Base-by-base conservation (phyloP, 35 echinoderm and acorn worm species). In the Lytechinus pictus region DNA sequence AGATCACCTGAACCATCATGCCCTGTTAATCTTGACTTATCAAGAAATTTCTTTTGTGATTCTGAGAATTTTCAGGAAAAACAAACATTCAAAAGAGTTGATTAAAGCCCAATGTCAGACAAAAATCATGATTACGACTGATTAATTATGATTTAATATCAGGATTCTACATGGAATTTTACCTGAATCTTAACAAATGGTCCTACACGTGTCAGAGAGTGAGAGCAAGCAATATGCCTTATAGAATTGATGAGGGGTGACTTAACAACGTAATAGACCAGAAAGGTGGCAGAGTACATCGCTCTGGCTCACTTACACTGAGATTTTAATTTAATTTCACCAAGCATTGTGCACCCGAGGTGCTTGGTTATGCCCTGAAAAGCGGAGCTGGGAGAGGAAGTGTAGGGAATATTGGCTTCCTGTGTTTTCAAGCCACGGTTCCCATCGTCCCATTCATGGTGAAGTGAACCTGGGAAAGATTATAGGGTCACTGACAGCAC, bases 341-440 rank as follows among this genome's bases (percentile, higher is more conserved):
- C 21, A 24, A n/a, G 66, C 21, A 79, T 79, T 79, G 66, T 79
- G 0, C 56, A 10, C 56, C 12, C n/a, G 14, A 79, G 66, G 66
- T 79, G 66, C 66, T 79, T 79, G n/a, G 66, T 79, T 79, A 4
- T 79, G 66, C 66, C 66, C 66, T 79, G 66, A 79, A 79, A 79
- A 79, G 66, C 66, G 5, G 2, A 79, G 66, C n/a, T 79, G 16
- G 5, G 66, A 79, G 66, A 79, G 66, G 66, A 79, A 79, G 21
- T 79, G 19, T 79, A 24, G 66, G 66, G 19, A 79, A 79, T 79
- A 79, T 79, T 79, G 21, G 66, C 66, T 79, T 79, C 66, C 9
- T 13, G 56, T 58, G 9, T 58, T 58, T 58, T 13, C 14, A 7
- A 79, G 19, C 66, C 66, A 79, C n/a, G 66, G n/a, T 79, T 79